Evolutionary conservation across 2,797 vertebrate genomes (phyloP).

Genomic region (Notolabrus celidotus): DNA sequence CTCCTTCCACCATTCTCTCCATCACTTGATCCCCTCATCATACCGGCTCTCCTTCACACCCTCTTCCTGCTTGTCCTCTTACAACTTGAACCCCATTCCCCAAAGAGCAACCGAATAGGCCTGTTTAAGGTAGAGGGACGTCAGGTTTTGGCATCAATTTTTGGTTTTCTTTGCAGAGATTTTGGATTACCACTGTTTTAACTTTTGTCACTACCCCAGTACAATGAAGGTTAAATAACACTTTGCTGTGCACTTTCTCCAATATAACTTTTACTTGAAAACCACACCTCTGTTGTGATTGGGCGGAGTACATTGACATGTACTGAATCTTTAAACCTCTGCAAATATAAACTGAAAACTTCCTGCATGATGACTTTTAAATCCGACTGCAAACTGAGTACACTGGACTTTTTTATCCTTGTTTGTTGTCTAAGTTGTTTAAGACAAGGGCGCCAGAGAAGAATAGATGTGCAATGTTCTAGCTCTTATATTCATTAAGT

Average conservation of each 20-base stretch:
- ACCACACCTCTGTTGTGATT: conserved; percentile 11
- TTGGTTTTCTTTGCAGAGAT: conserved; percentile 22
- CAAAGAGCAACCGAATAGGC: conserved; percentile 6
- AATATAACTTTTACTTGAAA: conserved; percentile 8
- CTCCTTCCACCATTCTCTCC: conserved; percentile 32
- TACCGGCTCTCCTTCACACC: conserved; percentile 12
- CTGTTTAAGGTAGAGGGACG: conserved; percentile 5
- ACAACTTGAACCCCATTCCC: conserved; percentile 18
- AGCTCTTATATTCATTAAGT: not conserved
- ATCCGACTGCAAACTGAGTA: too few relatives aligned
- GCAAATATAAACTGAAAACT: conserved; percentile 26
- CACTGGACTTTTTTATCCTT: too few relatives aligned
- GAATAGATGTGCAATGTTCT: too few relatives aligned
- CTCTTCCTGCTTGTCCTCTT: conserved; percentile 26
- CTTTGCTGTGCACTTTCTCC: conserved; percentile 11
- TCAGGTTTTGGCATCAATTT: conserved; percentile 3
- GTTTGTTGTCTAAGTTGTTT: too few relatives aligned
- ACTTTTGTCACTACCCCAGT: conserved; percentile 5
- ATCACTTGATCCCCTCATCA: conserved; percentile 16
- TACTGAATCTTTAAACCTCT: conserved; percentile 4
- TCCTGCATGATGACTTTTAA: not conserved
- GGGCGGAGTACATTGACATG: conserved; percentile 2
- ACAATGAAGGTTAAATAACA: conserved; percentile 17
- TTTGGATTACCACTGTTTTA: not conserved
- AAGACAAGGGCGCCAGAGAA: too few relatives aligned